These are phyloP conservation scores for Hafferia zeledoni DNA, from an alignment of 2,797 vertebrate species.

Conservation along the genomic window DNA sequence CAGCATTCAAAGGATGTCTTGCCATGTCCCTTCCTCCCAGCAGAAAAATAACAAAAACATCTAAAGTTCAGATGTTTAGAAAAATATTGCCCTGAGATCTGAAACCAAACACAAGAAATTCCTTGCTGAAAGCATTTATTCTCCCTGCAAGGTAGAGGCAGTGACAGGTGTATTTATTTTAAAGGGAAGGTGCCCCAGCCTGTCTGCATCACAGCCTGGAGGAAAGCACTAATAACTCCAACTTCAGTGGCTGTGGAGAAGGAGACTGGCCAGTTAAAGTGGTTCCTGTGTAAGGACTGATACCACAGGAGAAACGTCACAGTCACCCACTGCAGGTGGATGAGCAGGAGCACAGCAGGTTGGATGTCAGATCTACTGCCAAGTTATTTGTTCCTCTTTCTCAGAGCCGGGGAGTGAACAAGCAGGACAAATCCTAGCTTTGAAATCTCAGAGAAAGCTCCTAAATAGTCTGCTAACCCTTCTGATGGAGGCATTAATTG, in stretches of 20 bases:
- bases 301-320: not conserved
- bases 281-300: not conserved
- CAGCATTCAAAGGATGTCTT: not conserved
- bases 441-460: not conserved
- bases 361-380: not conserved
- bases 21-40: not conserved
- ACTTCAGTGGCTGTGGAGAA: not conserved
- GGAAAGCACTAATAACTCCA: not conserved
- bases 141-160: not conserved
- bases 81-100: constrained; percentile 29
- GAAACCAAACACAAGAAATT: constrained; percentile 20
- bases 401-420: not conserved
- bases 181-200: not conserved
- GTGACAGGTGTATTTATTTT: constrained; percentile 33
- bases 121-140: constrained; percentile 18
- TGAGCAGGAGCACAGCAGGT: not conserved
- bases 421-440: not conserved
- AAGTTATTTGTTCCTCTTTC: not conserved
- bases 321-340: not conserved
- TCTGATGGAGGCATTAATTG: not conserved
- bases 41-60: not conserved
- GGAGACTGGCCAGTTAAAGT: not conserved
- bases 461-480: not conserved
- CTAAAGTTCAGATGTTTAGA: constrained; percentile 25
- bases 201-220: not conserved